phyloP scores from a whole-genome alignment of 2,797 vertebrate species.

The Toxotes lorentzi region DNA sequence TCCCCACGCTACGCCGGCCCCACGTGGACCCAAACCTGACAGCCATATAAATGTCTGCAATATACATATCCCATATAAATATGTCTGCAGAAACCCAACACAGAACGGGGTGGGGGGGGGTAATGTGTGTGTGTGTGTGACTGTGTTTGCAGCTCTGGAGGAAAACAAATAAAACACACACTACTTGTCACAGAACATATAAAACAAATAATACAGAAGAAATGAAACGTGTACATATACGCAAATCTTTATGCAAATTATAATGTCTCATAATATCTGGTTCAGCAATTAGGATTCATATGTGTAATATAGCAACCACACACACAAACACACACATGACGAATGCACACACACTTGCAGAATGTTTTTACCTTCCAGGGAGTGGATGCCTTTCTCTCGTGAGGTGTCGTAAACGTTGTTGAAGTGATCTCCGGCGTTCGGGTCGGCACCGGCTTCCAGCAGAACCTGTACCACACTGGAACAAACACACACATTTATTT shows the following conservation, averaged over 20 bases:
- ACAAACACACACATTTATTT: constrained; percentile 31
- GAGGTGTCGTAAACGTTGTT: constrained; percentile 94
- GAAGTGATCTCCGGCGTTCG: constrained; percentile 94
- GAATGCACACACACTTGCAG: constrained; percentile 9
- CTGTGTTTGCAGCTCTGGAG: constrained; percentile 77
- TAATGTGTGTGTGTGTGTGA: constrained; percentile 39
- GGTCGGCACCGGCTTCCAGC: constrained; percentile 91
- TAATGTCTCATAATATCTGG: constrained; percentile 65
- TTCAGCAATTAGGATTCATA: constrained; percentile 68
- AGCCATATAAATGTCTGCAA: constrained; percentile 99
- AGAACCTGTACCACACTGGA: constrained; percentile 90
- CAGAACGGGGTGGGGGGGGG: constrained; percentile 59
- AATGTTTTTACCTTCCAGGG: constrained; percentile 89
- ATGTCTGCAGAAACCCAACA: constrained; percentile 85
- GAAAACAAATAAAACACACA: constrained; percentile 87
- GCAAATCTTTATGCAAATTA: constrained; percentile 87
- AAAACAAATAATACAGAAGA: constrained; percentile 85
- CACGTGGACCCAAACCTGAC: constrained; percentile 90
- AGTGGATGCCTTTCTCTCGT: constrained; percentile 93
- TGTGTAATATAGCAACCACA: constrained; percentile 63
- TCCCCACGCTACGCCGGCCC: constrained; percentile 87
- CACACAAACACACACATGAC: background rate
- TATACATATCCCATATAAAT: constrained; percentile 94
- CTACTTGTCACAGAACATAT: constrained; percentile 68
- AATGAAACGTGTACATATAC: constrained; percentile 90